phyloP scores from a whole-genome alignment of 30 jellyfish, hydroid and myxozoan genomes.

The Haliclystus octoradiatus region DNA sequence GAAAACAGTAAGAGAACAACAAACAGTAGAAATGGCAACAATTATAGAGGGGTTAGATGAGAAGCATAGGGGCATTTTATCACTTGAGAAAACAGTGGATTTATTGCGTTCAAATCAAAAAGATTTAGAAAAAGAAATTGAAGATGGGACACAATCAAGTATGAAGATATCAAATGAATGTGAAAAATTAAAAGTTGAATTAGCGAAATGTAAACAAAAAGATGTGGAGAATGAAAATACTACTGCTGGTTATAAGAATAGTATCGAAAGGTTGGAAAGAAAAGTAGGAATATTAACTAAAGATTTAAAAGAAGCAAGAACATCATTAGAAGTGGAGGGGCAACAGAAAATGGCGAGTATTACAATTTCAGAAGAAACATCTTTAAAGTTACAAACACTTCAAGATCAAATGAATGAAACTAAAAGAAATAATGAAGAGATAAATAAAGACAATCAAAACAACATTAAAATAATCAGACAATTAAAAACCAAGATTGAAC shows the following conservation, averaged over 20 bases:
- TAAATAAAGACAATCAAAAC: slow-evolving; percentile 10
- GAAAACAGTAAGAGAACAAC: slow-evolving; percentile 28
- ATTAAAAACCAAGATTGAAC: slow-evolving; percentile 13
- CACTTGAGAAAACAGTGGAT: slow-evolving; percentile 41
- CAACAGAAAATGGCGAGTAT: background rate
- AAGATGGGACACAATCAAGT: slow-evolving; percentile 42
- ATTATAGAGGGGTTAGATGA: slow-evolving; percentile 34
- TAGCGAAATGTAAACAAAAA: slow-evolving; percentile 34
- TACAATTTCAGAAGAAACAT: background rate
- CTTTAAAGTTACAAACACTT: background rate
- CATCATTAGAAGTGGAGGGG: slow-evolving; percentile 32
- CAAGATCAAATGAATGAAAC: slow-evolving; percentile 14
- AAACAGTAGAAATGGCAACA: slow-evolving; percentile 20
- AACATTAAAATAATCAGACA: slow-evolving; percentile 9
- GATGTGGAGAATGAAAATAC: slow-evolving; percentile 38
- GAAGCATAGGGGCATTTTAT: slow-evolving; percentile 8
- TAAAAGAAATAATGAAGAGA: background rate
- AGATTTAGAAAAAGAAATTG: slow-evolving; percentile 51
- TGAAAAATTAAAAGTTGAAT: slow-evolving; percentile 41
- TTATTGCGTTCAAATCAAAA: slow-evolving; percentile 33
- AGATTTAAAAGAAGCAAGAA: slow-evolving; percentile 30
- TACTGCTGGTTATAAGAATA: slow-evolving; percentile 8
- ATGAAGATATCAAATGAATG: slow-evolving; percentile 30
- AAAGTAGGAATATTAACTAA: slow-evolving; percentile 21
- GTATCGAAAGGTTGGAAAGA: slow-evolving; percentile 35